Conservation (phyloP, 2,797 vertebrate species). For the Enteromius mattozi region DNA sequence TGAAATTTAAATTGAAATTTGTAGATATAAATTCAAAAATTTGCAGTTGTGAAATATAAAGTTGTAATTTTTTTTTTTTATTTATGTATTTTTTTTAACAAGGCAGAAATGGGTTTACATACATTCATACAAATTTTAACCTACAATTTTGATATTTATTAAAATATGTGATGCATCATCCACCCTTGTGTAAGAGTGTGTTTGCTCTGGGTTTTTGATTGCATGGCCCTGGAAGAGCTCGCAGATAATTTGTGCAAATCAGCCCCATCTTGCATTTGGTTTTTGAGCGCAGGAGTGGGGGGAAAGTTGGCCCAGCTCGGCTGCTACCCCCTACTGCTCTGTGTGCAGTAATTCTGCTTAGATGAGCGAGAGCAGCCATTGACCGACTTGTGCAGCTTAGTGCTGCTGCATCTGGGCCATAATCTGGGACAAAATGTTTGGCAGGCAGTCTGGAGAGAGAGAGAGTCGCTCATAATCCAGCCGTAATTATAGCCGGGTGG, state of each 20-base stretch:
- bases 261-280: slow-evolving; percentile 29
- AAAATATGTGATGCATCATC: neutral
- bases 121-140: neutral
- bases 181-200: neutral
- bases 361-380: slow-evolving; percentile 43
- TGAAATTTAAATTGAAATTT: neutral
- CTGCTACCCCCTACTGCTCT: slow-evolving; percentile 35
- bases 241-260: slow-evolving; percentile 53
- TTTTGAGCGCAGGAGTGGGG: slow-evolving; percentile 9
- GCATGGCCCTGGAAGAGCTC: neutral
- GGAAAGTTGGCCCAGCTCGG: slow-evolving; percentile 21
- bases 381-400: slow-evolving; percentile 60
- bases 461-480: slow-evolving; percentile 63
- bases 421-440: slow-evolving; percentile 71
- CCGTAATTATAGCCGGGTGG: slow-evolving; percentile 60
- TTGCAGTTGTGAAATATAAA: neutral
- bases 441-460: slow-evolving; percentile 54
- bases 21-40: neutral
- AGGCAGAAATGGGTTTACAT: neutral
- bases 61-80: no score
- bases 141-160: neutral
- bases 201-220: slow-evolving; percentile 8
- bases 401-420: slow-evolving; percentile 59
- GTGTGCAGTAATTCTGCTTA: slow-evolving; percentile 52
- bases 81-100: neutral